Percentiles rank a stretch among this genome's conserved stretches.
Conservation (phyloP, 2,113 vertebrate genomes). For the Platanista minor region DNA sequence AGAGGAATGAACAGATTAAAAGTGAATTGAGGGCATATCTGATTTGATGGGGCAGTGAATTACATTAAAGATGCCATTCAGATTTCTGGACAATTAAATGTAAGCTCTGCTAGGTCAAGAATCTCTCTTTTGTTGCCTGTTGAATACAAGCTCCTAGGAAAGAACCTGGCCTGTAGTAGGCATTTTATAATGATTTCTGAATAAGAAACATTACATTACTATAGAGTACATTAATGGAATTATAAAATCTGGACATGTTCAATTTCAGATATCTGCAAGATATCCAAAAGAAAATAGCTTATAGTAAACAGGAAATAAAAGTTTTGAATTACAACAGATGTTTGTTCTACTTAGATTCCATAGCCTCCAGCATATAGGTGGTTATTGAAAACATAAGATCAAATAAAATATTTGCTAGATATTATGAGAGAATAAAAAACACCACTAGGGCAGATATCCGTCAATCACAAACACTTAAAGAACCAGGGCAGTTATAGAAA, state of each 20-base stretch:
- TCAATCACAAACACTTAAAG: background rate
- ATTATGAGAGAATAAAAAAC: background rate
- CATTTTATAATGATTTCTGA: background rate
- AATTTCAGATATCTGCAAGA: background rate
- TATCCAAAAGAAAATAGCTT: background rate
- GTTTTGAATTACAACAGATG: background rate
- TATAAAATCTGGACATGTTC: background rate
- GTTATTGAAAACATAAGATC: background rate
- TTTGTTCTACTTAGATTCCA: background rate
- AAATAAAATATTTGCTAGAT: background rate
- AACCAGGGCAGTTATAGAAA: background rate
- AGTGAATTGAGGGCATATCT: background rate
- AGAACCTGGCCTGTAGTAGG: background rate
- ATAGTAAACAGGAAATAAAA: background rate
- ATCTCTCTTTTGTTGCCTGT: background rate
- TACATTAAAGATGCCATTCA: background rate
- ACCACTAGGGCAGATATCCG: background rate
- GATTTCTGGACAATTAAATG: background rate
- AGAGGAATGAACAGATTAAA: background rate
- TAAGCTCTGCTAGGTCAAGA: background rate
- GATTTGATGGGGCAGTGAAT: background rate
- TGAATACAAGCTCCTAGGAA: background rate
- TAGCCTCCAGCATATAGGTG: background rate
- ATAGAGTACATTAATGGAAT: background rate
- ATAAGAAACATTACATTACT: background rate